Evolutionary conservation across 1,140 invertebrate genomes (phyloP).

Genomic region (Subanguina moxae): DNA sequence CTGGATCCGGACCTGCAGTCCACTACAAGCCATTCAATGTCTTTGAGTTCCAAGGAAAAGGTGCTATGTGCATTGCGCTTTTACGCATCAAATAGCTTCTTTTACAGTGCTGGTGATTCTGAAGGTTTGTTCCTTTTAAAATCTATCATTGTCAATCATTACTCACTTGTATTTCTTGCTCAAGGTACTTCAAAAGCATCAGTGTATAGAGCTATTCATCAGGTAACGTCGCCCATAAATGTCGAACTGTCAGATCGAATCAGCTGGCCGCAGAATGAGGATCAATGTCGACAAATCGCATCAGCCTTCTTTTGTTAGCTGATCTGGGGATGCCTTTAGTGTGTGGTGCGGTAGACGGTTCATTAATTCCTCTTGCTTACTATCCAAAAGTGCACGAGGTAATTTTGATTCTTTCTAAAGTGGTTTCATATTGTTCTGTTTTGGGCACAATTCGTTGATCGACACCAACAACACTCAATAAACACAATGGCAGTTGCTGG

Average conservation of each 20-base stretch:
- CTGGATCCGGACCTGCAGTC: not conserved
- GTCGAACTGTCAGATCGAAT: not conserved
- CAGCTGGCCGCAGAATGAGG: not conserved
- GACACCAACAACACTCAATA: conserved; percentile 9
- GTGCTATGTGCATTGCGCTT: not conserved
- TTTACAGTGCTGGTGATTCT: not conserved
- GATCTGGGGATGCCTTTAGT: not conserved
- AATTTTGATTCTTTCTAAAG: too few species aligned
- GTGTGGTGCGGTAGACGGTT: conserved; percentile 9
- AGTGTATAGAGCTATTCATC: not conserved
- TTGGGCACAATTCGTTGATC: conserved; percentile 10
- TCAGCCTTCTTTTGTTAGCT: not conserved
- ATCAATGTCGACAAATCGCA: not conserved
- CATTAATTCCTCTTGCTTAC: not conserved
- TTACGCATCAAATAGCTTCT: not conserved
- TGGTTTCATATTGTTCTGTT: too few species aligned
- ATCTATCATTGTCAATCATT: too few species aligned
- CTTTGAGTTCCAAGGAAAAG: not conserved
- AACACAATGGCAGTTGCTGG: conserved; percentile 10
- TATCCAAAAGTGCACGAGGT: not conserved
- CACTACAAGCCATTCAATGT: not conserved
- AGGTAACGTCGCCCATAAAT: not conserved
- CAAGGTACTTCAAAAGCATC: not conserved
- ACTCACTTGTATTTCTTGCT: too few species aligned
- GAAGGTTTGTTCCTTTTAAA: too few species aligned